Evolutionary conservation across 2,113 vertebrate genomes (phyloP).

Genomic region (Otis tarda): DNA sequence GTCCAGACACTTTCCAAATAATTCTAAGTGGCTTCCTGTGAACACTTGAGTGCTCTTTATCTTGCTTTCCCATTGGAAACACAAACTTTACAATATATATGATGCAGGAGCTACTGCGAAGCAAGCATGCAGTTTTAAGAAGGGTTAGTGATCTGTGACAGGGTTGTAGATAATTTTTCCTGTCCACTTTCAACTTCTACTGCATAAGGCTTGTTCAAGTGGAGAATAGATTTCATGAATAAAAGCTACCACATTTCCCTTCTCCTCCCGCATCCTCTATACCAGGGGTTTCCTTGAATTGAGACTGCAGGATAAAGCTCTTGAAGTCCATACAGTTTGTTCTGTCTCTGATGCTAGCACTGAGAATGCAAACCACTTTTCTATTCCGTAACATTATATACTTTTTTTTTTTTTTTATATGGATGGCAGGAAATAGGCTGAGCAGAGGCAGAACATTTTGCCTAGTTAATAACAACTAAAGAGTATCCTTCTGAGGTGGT

Average conservation of each 20-base stretch:
- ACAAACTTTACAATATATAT: not conserved
- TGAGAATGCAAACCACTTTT: not conserved
- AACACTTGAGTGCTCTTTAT: not conserved
- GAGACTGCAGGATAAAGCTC: not conserved
- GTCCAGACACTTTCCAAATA: not conserved
- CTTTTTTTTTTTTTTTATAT: not conserved
- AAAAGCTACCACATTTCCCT: not conserved
- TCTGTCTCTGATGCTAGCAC: not conserved
- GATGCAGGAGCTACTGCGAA: not conserved
- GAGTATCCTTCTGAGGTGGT: not conserved
- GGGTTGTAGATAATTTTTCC: not conserved
- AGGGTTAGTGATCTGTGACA: not conserved
- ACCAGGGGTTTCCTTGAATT: not conserved
- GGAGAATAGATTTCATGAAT: not conserved
- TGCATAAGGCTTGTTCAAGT: not conserved
- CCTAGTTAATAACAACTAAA: not conserved
- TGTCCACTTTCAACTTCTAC: not conserved
- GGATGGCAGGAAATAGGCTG: not conserved
- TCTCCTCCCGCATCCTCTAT: not conserved
- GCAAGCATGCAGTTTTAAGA: not conserved
- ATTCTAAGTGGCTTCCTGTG: not conserved
- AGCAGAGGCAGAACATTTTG: not conserved
- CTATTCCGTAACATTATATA: not conserved
- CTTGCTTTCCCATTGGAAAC: not conserved
- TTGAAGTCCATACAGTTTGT: not conserved